Base-by-base conservation (phyloP, 2,888 invertebrate genomes). In the Apotomis betuletana region DNA sequence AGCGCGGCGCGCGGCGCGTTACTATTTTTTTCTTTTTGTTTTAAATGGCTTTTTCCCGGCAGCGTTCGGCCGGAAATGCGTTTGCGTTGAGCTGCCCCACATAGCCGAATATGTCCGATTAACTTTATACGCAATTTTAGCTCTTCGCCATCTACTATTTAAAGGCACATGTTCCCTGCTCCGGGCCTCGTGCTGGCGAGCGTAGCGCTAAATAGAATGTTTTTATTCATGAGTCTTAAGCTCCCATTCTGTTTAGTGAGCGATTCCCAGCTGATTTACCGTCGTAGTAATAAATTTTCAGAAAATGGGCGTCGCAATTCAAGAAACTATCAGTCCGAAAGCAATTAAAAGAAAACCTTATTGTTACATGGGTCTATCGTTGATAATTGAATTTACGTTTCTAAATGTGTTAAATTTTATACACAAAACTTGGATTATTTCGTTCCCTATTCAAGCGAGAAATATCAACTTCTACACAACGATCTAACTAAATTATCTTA, bases 41-140 rank as follows among this genome's bases (percentile, higher is more conserved):
- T 93, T 92, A 92, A 92, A 93, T 92, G 90, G 91, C 91, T 91
- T 93, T 93, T 93, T 91, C 93, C 93, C 92, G 92, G 89, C 92
- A 90, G 85, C 87, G 89, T 89, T 91, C 86, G 88, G 83, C 91
- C 92, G 93, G 93, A 93, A 92, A 93, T 93, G 93, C 92, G 92
- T 93, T 93, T 90, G 92, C 92, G 92, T 92, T 90, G 89, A 91
- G 88, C 86, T 90, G 87, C 85, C 86, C 86, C 77, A 81, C 84
- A 85, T 85, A 82, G 84, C 82, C 85, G 81, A 89, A 91, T 87
- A 92, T 81, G 81, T 84, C 80, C 81, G 78, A 85, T 85, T 78
- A 83, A 83, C 77, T 85, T 84, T 82, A 83, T 84, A 86, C 81
- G 80, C 87, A 78, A 91, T 83, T 89, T 83, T 86, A 83, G 84